A percentile compares a stretch with the other conserved stretches of the same genome.
phyloP scores from a whole-genome alignment of 2,113 vertebrate species.

The Numenius arquata region DNA sequence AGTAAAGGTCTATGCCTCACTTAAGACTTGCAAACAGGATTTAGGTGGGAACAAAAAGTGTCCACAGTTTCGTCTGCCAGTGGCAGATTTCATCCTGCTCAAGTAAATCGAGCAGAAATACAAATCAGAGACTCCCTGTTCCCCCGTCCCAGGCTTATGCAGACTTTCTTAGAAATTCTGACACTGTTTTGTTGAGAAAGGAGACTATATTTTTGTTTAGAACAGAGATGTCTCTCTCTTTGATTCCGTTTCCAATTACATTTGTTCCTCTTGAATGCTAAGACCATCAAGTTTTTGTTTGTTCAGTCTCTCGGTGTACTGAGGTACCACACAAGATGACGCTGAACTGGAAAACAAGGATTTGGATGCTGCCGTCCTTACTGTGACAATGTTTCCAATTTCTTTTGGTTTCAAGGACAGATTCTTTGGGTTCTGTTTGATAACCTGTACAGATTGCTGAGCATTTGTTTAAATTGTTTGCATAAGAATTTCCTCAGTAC shows the following conservation, averaged over 20 bases:
- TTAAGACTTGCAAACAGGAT: conserved; percentile 16
- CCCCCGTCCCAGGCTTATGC: neutral
- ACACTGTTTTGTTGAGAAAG: neutral
- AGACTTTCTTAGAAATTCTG: neutral
- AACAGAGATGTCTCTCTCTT: neutral
- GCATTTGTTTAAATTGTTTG: neutral
- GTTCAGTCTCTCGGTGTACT: neutral
- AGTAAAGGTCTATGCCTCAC: conserved; percentile 22
- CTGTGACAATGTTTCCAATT: neutral
- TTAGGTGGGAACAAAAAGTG: neutral
- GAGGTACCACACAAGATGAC: neutral
- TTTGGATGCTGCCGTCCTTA: neutral
- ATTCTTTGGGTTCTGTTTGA: neutral
- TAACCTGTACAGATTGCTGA: neutral
- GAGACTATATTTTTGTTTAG: neutral
- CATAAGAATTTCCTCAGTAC: neutral
- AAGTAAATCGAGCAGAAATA: neutral
- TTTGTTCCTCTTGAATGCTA: neutral
- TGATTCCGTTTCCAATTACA: neutral
- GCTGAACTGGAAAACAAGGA: neutral
- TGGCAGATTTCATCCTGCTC: neutral
- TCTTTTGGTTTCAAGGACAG: neutral
- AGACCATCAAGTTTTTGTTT: neutral
- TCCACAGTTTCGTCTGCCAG: neutral
- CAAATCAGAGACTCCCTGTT: neutral